Base-by-base conservation (phyloP, 2,888 invertebrate species). In the Leptura quadrifasciata region DNA sequence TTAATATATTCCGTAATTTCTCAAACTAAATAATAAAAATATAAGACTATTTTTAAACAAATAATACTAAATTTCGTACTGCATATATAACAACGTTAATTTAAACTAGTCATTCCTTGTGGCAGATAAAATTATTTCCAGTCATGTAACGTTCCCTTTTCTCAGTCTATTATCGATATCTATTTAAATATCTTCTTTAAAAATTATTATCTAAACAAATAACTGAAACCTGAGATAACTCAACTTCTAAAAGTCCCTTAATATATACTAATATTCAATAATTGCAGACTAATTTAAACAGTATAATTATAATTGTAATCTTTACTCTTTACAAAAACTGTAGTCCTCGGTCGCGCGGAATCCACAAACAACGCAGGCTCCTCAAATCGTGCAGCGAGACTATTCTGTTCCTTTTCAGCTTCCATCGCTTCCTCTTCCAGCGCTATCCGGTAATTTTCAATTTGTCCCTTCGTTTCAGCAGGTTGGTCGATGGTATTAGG, bases 401-500 rank as follows among this genome's bases (percentile, higher is more conserved):
- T 70, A 31, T 72, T 63, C 58, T 75, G 68, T 67, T 78, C 68
- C 21, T 77, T 55, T 20, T 72, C 72, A 12, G 57, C 72, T 18
- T 81, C 80, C 55, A 60, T 58, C 21, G 68, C 75, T 67, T 75
- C 70, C 55, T 81, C 80, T 12, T 71, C 76, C 10, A 81, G 61
- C 10, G 76, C 80, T 55, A 78, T 81, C 18, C 72, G 69, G 64
- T 79, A 81, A 60, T 77, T 80, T 47, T 81, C 78, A 10, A 80
- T 69, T 75, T 81, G 81, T 10, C 81, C 81, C 12, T 58, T 54
- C 0, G 77, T 77, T 18, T 74, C 80, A n/a, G 79, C 77, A 47
- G 74, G 81, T 79, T 80, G 79, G 57, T 79, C 70, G 58, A 78
- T 71, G n/a, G 76, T 80, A 72, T 82, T 82, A 57, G 83, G 83